phyloP scores from a whole-genome alignment of 2,888 invertebrate species.

The Hermaeophaga mercurialis region DNA sequence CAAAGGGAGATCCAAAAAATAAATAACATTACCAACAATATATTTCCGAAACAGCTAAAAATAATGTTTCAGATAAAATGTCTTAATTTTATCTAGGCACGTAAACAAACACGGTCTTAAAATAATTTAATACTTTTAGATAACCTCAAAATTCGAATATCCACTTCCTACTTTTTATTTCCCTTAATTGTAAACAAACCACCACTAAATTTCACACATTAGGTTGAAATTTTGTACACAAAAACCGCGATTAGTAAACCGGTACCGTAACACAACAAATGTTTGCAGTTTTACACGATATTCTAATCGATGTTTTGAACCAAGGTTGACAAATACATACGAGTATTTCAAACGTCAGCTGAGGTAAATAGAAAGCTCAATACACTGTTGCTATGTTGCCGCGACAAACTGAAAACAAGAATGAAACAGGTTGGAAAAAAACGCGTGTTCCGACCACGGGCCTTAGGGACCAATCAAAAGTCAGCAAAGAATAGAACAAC shows the following conservation, averaged over 20 bases:
- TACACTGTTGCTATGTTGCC: not conserved
- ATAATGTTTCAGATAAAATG: no score
- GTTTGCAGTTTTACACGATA: not conserved
- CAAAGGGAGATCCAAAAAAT: no score
- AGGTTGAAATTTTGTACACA: not conserved
- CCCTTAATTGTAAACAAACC: not conserved
- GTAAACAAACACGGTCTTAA: not conserved
- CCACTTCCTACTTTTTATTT: slow-evolving; percentile 2
- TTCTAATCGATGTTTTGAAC: not conserved
- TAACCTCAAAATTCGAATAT: not conserved
- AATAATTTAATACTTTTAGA: not conserved
- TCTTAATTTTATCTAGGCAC: no score
- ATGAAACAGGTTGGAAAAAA: not conserved
- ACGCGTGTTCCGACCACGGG: not conserved
- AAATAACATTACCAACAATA: no score
- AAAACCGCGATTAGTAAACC: not conserved
- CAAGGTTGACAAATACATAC: no score
- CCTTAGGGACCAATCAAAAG: not conserved
- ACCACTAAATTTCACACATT: not conserved
- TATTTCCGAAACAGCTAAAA: no score
- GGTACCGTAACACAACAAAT: not conserved
- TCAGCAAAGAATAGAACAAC: not conserved
- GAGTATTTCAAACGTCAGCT: not conserved
- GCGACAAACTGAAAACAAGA: not conserved
- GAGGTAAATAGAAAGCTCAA: slow-evolving; percentile 2